Evolutionary conservation across 2,113 vertebrate species (phyloP), one percentile per base, ranked within the genome.

Genomic region (Coryphaenoides rupestris): DNA sequence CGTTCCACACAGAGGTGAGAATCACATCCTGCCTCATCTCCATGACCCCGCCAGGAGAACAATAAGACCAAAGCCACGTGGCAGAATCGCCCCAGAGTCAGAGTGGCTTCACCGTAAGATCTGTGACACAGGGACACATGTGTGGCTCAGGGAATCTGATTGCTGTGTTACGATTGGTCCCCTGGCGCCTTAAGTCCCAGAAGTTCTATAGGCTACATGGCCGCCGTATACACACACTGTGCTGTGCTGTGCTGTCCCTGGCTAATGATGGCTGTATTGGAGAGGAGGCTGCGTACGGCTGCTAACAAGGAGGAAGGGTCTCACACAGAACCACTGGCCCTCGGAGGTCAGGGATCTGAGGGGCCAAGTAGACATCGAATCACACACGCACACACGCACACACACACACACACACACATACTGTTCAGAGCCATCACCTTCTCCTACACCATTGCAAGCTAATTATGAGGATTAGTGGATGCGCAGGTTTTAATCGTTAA

Each of bases 251-350:
- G 55, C 65, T 72, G 65, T 76, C 73, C 62, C 64, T 77, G 74
- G 62, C 65, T 88, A 86, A 87, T 87, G 82, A 89, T 83, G 83
- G 61, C 58, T 74, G 62, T 54, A 71, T 58, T 12, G 66, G 70
- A 62, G 60, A 79, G n/a, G n/a, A 52, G 55, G 75, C 75, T 71
- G 46, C 54, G 62, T 79, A 64, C 81, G 80, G 79, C 80, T 84
- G 72, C 72, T 91, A 88, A 89, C 84, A 63, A 88, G 88, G 83
- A 88, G 88, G 83, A 89, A 63, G 70, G 47, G 69, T 69, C 78
- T 78, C 83, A 70, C 83, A 70, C 69, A 68, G 75, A 78, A 81
- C 84, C 70, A 77, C 63, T 7, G 80, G 33, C 33, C 6, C 6
- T 1, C 13, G 33, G 33, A 40, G 9, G 77, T 87, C 78, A 81